Conservation (phyloP, 2,888 invertebrate genomes). For the Lasius platythorax region DNA sequence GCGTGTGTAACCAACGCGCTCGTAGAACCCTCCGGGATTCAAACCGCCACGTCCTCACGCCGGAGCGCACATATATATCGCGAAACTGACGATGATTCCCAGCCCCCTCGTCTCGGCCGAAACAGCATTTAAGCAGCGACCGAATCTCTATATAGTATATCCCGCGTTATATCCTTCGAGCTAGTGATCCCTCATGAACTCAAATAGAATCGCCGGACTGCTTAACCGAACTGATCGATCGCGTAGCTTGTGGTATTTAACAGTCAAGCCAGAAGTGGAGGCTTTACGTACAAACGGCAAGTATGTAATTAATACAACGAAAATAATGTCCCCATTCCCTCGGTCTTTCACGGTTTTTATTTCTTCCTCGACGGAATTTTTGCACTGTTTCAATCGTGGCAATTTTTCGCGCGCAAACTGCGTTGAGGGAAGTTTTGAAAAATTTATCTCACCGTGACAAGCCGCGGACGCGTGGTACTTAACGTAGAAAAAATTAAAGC, state of each 20-base stretch:
- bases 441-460: conserved; percentile 40
- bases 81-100: conserved; percentile 70
- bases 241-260: conserved; percentile 1
- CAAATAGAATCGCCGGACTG: conserved; percentile 64
- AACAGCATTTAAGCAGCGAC: conserved; percentile 55
- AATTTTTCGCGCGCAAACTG: conserved; percentile 17
- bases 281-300: conserved; percentile 2
- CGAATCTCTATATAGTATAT: conserved; percentile 19
- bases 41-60: conserved; percentile 57
- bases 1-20: conserved; percentile 73
- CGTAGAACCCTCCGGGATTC: conserved; percentile 64
- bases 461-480: conserved; percentile 41
- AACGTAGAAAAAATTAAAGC: conserved; percentile 51
- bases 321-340: background rate
- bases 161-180: conserved; percentile 60
- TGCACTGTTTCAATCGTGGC: conserved; percentile 15
- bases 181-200: conserved; percentile 60
- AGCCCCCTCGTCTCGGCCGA: conserved; percentile 44
- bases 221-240: conserved; percentile 60
- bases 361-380: background rate
- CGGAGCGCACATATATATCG: conserved; percentile 64
- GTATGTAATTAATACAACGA: background rate
- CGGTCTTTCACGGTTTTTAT: background rate
- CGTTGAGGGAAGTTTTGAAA: conserved; percentile 20
- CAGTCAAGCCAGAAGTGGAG: background rate